Evolutionary conservation across 1,140 invertebrate species (phyloP), one percentile per base, ranked within the genome.

Genomic region (Ooceraea biroi): DNA sequence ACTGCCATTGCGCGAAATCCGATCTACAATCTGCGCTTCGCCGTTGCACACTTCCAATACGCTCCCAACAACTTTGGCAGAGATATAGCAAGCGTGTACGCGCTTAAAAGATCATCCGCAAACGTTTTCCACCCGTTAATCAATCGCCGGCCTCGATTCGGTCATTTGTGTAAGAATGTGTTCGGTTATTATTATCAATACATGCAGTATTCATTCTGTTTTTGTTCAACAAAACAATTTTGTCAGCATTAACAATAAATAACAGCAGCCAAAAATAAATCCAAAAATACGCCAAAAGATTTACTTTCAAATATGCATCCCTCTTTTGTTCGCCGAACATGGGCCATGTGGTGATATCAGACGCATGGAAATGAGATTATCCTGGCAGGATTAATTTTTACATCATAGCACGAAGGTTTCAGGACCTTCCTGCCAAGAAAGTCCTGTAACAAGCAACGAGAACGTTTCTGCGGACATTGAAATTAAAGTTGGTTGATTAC

Each of bases 1-100:
- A 66, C 78, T 58, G 57, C 76, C 52, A 68, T 84, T 69, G 60
- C 41, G 57, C 71, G 48, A 72, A 25, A 83, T 72, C 83, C 84
- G 78, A 86, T 83, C 85, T 58, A 55, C 68, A 76, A 86, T 86
- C 76, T 44, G 41, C 73, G 63, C 22, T 52, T 61, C 63, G 60
- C 52, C n/a, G 78, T 44, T 46, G 61, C 22, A 66, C 19, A 83
- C 65, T 69, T 69, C n/a, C 3, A 36, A 69, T 71, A 66, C 12
- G 25, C 14, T 22, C 14, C 14, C 50, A 36, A 76, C 63, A 87
- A 87, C 36, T 36, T 87, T 86, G 78, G 27, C 50, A 14, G 71
- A 71, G 36, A 68, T 27, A 65, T 65, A 71, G 61, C 50, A 30
- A 14, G 44, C 50, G 22, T 68, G 10, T 30, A 44, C 14, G 52